Evolutionary conservation across 2,888 invertebrate genomes (phyloP).

Genomic region (Acrobasis suavella): DNA sequence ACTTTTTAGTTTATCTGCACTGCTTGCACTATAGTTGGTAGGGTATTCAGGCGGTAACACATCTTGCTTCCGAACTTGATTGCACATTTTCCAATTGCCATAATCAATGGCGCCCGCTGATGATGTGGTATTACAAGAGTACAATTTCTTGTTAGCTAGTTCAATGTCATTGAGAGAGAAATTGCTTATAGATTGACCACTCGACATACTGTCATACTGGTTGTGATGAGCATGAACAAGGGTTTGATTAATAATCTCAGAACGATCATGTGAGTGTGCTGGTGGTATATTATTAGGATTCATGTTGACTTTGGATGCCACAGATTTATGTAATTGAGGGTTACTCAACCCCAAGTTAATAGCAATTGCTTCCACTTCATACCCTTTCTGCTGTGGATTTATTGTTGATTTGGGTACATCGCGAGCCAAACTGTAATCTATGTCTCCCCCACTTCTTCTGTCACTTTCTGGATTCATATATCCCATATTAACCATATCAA

Average conservation of each 20-base stretch:
- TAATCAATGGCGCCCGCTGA: slow-evolving; percentile 62
- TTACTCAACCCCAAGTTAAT: slow-evolving; percentile 70
- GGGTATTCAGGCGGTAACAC: slow-evolving; percentile 68
- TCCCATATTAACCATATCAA: slow-evolving; percentile 79
- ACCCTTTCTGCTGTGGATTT: slow-evolving; percentile 58
- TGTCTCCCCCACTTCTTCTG: slow-evolving; percentile 51
- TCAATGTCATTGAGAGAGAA: slow-evolving; percentile 75
- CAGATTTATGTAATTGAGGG: slow-evolving; percentile 57
- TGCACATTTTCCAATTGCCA: slow-evolving; percentile 71
- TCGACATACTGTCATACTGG: slow-evolving; percentile 60
- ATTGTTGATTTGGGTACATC: slow-evolving; percentile 51
- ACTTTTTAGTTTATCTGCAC: slow-evolving; percentile 60
- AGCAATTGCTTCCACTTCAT: slow-evolving; percentile 69
- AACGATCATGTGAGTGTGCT: slow-evolving; percentile 58
- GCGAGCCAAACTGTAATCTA: slow-evolving; percentile 46
- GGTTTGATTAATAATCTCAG: slow-evolving; percentile 56
- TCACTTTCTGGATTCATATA: slow-evolving; percentile 69
- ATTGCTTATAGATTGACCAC: slow-evolving; percentile 54
- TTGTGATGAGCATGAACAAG: slow-evolving; percentile 67
- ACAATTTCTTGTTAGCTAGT: slow-evolving; percentile 71
- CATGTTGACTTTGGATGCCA: slow-evolving; percentile 45
- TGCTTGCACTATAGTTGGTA: slow-evolving; percentile 53
- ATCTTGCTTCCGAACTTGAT: slow-evolving; percentile 64
- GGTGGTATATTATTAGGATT: slow-evolving; percentile 55
- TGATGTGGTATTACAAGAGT: slow-evolving; percentile 56